These are phyloP conservation scores for Cryptotis parvus DNA, from an alignment of 2,113 vertebrate genomes.

Conservation along the genomic window DNA sequence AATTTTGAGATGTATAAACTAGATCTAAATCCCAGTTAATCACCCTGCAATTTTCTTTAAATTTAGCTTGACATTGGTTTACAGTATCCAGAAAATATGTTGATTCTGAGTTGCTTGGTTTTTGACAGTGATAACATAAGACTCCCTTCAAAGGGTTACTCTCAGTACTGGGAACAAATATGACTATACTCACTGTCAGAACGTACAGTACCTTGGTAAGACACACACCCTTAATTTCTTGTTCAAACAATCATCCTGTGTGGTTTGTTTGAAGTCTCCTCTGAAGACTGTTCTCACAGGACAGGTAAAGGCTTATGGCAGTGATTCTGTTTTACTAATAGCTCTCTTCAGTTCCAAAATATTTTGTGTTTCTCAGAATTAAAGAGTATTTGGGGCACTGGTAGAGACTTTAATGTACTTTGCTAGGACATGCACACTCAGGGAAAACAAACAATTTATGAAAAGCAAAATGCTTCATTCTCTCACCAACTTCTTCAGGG, in stretches of 20 bases:
- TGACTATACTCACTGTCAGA: slow-evolving; percentile 20
- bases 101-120: not conserved
- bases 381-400: not conserved
- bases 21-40: not conserved
- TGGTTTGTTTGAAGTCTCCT: slow-evolving; percentile 70
- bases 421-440: not conserved
- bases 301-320: not conserved
- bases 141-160: slow-evolving; percentile 3
- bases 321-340: slow-evolving; percentile 21
- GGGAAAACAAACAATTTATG: not conserved
- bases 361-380: not conserved
- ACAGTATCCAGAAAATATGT: not conserved
- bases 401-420: not conserved
- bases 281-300: slow-evolving; percentile 58
- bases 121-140: not conserved
- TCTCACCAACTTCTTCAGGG: not conserved
- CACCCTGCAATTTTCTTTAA: not conserved
- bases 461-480: not conserved
- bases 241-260: slow-evolving; percentile 59
- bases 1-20: not conserved
- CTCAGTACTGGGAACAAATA: slow-evolving; percentile 47
- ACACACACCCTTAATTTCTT: slow-evolving; percentile 46
- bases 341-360: not conserved
- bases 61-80: not conserved
- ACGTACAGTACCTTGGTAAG: slow-evolving; percentile 46